Evolutionary conservation across 1,140 invertebrate genomes (phyloP), one percentile per base, ranked within the genome.

Genomic region (Caenorhabditis briggsae): DNA sequence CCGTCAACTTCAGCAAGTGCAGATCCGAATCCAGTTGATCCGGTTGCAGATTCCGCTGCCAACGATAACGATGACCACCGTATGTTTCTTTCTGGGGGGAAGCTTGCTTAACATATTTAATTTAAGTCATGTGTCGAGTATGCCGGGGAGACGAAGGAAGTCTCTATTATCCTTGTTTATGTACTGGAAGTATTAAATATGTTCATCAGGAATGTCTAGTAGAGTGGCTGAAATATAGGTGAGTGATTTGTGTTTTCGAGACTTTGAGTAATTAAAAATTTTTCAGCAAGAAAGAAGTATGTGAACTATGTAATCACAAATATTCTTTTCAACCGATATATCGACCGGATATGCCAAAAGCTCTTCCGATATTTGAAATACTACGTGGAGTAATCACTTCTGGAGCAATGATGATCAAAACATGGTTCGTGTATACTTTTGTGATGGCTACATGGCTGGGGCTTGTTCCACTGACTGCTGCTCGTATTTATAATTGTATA

Each of bases 321-420:
- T 99, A 98, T 93, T 97, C 97, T 5, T 99, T 99, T 92, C 97
- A 96, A 91, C 97, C 98, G 85, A 99, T 99, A 89, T 99, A 99
- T 94, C 97, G 97, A 12, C 96, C 97, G 33, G 97, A 99, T 92
- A 99, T 99, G 98, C 98, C 98, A 12, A 95, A 97, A 70, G 94
- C 97, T 86, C 93, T 99, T 88, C 98, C 98, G 0, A 94, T 99
- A 33, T 94, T 95, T 88, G 97, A 97, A 92, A 96, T 98, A 0
- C 94, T 97, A 0, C 95, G 95, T 82, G 97, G 88, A 83, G 56
- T 53, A 5, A 33, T 61, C 53, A 8, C 9, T 59, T 98, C 96
- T 88, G 95, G 98, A 8, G 95, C 95, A 2, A 96, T 96, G 61
- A 97, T 96, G 14, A 95, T 98, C 0, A 95, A 96, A 92, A 97